phyloP scores from a whole-genome alignment of 2,888 invertebrate species.

The Dynastes tityus region DNA sequence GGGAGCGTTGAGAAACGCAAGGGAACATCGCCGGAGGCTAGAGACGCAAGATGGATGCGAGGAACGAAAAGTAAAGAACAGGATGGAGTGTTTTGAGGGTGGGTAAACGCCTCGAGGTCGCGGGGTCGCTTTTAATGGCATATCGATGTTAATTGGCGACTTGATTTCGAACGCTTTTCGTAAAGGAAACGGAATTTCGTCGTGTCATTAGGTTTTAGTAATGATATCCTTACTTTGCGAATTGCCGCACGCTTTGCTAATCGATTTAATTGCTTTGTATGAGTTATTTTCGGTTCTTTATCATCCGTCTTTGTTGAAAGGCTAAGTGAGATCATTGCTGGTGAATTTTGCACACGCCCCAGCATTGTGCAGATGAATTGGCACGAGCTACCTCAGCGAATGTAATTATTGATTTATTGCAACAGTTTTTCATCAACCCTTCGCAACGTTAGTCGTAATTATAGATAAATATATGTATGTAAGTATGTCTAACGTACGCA shows the following conservation, averaged over 20 bases:
- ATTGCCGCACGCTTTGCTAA: background rate
- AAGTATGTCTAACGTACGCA: too few species aligned
- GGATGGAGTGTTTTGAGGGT: too few species aligned
- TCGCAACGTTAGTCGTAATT: too few species aligned
- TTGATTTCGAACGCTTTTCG: slow-evolving; percentile 25
- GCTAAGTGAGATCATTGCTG: background rate
- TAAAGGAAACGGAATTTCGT: background rate
- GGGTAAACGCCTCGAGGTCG: too few species aligned
- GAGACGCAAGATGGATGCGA: background rate
- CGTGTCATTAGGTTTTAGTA: slow-evolving; percentile 21
- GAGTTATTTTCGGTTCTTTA: background rate
- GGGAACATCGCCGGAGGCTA: background rate
- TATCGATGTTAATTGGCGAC: slow-evolving; percentile 38
- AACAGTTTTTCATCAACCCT: too few species aligned
- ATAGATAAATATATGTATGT: too few species aligned
- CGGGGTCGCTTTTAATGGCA: slow-evolving; percentile 9
- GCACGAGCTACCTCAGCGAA: too few species aligned
- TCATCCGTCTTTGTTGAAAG: background rate
- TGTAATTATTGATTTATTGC: too few species aligned
- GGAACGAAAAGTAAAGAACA: too few species aligned
- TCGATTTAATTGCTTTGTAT: background rate
- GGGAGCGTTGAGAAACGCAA: background rate
- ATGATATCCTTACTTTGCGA: slow-evolving; percentile 2
- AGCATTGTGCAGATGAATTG: too few species aligned
- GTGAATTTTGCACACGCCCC: too few species aligned